phyloP scores from a whole-genome alignment of 64 coral and sea anemone species.

The Platygyra sinensis region DNA sequence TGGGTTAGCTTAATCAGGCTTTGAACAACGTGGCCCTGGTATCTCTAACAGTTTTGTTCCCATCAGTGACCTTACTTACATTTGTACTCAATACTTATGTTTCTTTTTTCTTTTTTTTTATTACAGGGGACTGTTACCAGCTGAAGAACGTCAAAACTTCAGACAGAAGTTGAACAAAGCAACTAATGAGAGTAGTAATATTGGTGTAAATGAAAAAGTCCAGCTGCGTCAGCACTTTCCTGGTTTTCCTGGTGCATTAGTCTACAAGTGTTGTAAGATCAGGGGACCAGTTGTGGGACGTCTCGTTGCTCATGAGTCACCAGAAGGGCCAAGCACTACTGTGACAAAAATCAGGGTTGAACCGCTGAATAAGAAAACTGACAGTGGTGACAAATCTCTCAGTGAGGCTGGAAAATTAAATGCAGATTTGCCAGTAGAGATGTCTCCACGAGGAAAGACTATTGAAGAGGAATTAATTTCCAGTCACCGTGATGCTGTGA shows the following conservation, averaged over 20 bases:
- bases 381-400: neutral
- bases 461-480: slow-evolving; percentile 35
- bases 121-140: slow-evolving; percentile 83
- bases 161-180: slow-evolving; percentile 87
- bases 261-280: slow-evolving; percentile 72
- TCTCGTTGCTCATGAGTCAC: slow-evolving; percentile 78
- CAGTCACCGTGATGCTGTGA: neutral
- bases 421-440: neutral
- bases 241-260: slow-evolving; percentile 91
- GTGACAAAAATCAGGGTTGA: slow-evolving; percentile 84
- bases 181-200: slow-evolving; percentile 66
- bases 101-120: neutral
- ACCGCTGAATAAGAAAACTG: slow-evolving; percentile 1
- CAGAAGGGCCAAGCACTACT: slow-evolving; percentile 58
- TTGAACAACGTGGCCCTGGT: too few species aligned
- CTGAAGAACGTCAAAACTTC: slow-evolving; percentile 87
- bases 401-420: neutral
- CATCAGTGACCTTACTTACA: too few species aligned
- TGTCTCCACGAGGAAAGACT: neutral
- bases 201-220: slow-evolving; percentile 71
- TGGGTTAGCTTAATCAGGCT: too few species aligned
- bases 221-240: slow-evolving; percentile 84
- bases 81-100: too few species aligned
- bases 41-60: too few species aligned
- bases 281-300: slow-evolving; percentile 77